A percentile compares a stretch with the other conserved stretches of the same genome.
Conservation (phyloP, 2,113 vertebrate species). For the Ictalurus furcatus region DNA sequence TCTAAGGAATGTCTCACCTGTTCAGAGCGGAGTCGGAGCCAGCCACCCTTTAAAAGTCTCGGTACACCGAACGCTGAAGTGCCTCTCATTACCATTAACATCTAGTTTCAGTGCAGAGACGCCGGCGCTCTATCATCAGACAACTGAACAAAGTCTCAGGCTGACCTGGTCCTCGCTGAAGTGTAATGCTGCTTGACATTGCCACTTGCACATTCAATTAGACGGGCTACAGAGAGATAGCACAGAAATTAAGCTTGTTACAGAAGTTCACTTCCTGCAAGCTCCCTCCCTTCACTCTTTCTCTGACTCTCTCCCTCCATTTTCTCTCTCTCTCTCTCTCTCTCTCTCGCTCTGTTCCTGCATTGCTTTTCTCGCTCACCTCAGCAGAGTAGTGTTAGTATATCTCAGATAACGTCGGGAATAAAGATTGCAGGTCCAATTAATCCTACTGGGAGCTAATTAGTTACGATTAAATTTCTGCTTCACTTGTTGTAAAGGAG, state of each 20-base stretch:
- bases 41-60: slow-evolving; percentile 45
- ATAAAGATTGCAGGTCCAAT: slow-evolving; percentile 78
- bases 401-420: slow-evolving; percentile 79
- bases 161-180: slow-evolving; percentile 60
- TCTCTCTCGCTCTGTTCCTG: not conserved
- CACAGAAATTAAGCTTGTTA: slow-evolving; percentile 70
- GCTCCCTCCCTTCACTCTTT: slow-evolving; percentile 49
- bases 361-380: slow-evolving; percentile 39
- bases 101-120: slow-evolving; percentile 60
- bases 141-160: slow-evolving; percentile 59
- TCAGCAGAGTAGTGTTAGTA: slow-evolving; percentile 72
- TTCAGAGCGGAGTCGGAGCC: slow-evolving; percentile 44
- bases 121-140: slow-evolving; percentile 54
- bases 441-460: slow-evolving; percentile 79
- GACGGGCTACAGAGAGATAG: slow-evolving; percentile 63
- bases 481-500: slow-evolving; percentile 79
- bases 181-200: slow-evolving; percentile 55
- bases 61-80: slow-evolving; percentile 40
- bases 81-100: slow-evolving; percentile 51
- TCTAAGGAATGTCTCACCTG: slow-evolving; percentile 55
- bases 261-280: slow-evolving; percentile 70
- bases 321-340: not conserved
- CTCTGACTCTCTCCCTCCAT: not conserved
- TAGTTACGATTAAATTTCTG: slow-evolving; percentile 81
- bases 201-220: slow-evolving; percentile 63